Evolutionary conservation across 2,113 vertebrate genomes (phyloP).

Genomic region (Ammodytes dubius): DNA sequence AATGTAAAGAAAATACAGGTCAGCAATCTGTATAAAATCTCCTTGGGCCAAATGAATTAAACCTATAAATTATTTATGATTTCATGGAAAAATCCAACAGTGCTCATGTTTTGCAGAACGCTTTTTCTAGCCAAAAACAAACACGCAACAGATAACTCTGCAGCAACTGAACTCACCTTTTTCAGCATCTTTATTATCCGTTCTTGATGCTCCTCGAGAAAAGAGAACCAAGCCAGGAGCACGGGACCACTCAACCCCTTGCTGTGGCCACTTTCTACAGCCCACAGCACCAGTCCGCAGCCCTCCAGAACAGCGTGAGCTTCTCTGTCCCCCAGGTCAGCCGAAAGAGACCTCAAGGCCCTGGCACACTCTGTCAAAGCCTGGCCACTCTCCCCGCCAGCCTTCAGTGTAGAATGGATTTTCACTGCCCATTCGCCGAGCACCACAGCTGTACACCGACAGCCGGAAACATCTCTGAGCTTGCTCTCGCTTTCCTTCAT

Average conservation of each 20-base stretch:
- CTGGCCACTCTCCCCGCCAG: background rate
- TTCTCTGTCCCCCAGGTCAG: slow-evolving; percentile 45
- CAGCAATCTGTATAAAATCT: background rate
- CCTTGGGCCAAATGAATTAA: background rate
- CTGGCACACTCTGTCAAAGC: slow-evolving; percentile 79
- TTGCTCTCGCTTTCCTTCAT: slow-evolving; percentile 53
- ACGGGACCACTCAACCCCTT: slow-evolving; percentile 60
- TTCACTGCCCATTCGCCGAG: slow-evolving; percentile 76
- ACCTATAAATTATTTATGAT: background rate
- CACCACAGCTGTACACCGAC: slow-evolving; percentile 39
- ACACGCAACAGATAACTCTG: accelerated
- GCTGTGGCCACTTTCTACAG: slow-evolving; percentile 71
- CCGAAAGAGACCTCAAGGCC: slow-evolving; percentile 69
- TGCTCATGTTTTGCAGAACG: background rate
- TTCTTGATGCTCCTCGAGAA: slow-evolving; percentile 83
- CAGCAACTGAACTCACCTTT: slow-evolving; percentile 68
- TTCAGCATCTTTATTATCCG: slow-evolving; percentile 73
- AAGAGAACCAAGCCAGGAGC: slow-evolving; percentile 82
- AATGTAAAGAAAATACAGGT: background rate
- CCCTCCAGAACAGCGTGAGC: slow-evolving; percentile 83
- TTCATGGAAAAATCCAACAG: background rate
- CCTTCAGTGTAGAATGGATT: slow-evolving; percentile 65
- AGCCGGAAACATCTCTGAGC: slow-evolving; percentile 17
- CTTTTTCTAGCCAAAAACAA: background rate
- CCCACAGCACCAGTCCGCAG: slow-evolving; percentile 84